These are phyloP conservation scores for Vidua macroura DNA, from an alignment of 2,113 vertebrate genomes.

Conservation along the genomic window DNA sequence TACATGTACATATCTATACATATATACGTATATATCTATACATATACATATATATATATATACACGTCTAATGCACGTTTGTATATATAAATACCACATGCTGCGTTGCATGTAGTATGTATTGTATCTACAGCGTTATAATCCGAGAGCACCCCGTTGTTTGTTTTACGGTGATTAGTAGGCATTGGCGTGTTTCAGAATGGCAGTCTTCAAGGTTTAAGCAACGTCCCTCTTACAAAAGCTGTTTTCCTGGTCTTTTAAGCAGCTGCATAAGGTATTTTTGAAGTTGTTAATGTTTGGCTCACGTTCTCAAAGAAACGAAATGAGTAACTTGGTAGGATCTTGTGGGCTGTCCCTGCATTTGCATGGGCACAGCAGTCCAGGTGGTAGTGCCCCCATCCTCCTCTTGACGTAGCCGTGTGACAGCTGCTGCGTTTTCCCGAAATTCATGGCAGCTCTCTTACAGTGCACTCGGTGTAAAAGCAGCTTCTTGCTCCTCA, in stretches of 20 bases:
- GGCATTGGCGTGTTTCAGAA: fast-evolving
- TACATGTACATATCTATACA: no score
- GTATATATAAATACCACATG: no score
- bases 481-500: background rate
- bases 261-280: fast-evolving
- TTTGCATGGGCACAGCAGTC: background rate
- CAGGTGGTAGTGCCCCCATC: background rate
- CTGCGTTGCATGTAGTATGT: fast-evolving
- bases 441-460: fast-evolving
- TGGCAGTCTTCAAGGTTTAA: background rate
- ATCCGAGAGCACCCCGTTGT: fast-evolving
- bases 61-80: background rate
- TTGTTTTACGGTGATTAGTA: no score
- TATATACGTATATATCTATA: no score
- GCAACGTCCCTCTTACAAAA: background rate
- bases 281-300: background rate
- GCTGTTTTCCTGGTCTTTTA: fast-evolving
- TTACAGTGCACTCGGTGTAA: background rate
- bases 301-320: background rate
- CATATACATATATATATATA: no score
- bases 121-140: background rate
- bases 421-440: background rate
- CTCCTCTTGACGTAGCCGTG: background rate
- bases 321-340: background rate
- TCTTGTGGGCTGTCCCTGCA: fast-evolving